phyloP scores from a whole-genome alignment of 2,888 invertebrate genomes.

The Melanostoma mellinum region DNA sequence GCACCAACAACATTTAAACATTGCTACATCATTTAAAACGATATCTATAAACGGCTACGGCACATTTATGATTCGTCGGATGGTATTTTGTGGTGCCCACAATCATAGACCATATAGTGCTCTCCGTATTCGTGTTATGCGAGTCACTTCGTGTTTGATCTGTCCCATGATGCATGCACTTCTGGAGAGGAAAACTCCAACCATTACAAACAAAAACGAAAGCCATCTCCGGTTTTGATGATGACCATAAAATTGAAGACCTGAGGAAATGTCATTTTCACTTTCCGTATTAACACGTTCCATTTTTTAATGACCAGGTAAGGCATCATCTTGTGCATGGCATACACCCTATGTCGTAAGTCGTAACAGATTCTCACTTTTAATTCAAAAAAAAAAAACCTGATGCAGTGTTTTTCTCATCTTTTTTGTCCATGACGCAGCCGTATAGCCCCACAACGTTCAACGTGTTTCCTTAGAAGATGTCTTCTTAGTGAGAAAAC shows the following conservation, averaged over 20 bases:
- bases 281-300: constrained; percentile 63
- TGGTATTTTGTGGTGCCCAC: constrained; percentile 12
- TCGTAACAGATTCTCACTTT: constrained; percentile 18
- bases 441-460: constrained; percentile 6
- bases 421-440: not conserved
- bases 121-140: constrained; percentile 3
- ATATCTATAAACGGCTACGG: constrained; percentile 49
- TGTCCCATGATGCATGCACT: constrained; percentile 4
- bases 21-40: constrained; percentile 40
- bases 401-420: constrained; percentile 23
- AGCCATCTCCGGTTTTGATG: constrained; percentile 38
- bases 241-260: constrained; percentile 33
- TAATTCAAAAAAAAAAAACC: constrained; percentile 33
- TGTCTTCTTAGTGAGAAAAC: constrained; percentile 18
- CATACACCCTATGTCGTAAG: not conserved
- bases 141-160: constrained; percentile 43
- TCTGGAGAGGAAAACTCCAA: not conserved
- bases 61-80: constrained; percentile 12
- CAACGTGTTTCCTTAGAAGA: constrained; percentile 11
- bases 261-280: constrained; percentile 65
- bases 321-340: constrained; percentile 2
- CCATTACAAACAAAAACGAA: constrained; percentile 50
- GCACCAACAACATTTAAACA: constrained; percentile 9
- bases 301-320: constrained; percentile 25
- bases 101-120: constrained; percentile 2